Evolutionary conservation across 1,140 invertebrate genomes (phyloP), one percentile per base, ranked within the genome.

Genomic region (Trichonephila clavipes): DNA sequence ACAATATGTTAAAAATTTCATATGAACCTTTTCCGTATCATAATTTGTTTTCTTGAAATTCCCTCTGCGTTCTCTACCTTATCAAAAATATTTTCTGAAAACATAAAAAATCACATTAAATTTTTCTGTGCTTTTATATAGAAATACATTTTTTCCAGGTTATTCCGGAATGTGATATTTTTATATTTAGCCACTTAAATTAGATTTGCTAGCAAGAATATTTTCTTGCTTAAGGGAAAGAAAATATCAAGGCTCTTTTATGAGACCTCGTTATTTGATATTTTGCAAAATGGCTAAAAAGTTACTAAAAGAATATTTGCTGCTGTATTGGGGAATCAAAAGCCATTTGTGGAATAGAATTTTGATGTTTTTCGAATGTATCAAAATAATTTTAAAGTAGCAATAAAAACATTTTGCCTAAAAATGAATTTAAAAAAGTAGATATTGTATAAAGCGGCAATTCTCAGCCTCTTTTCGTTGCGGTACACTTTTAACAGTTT

Each of bases 141-240:
- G 62, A 64, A 64, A 64, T 64, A 64, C 5, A 64, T 64, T 21
- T 64, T 64, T 1, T 64, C 62, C 18, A 0, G 51, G 51, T 34
- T 40, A 77, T 77, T 77, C 40, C 28, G 14, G 72, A 18, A 77
- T 77, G 72, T 77, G 72, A 77, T 77, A 77, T 77, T 77, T 77
- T 28, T 77, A 77, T 77, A 77, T 77, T 77, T 77, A 28, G 72
- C 72, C 28, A 77, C 72, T 77, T 77, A 77, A 40, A 77, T 18
- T 77, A 34, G 72, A 77, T 85, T 85, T 85, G 4, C 2, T 21
- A 58, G 10, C 8, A 24, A 14, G 14, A 85, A 58, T 85, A 85
- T 59, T 24, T 85, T 24, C 16, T 85, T 58, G 44, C 51, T 24
- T 24, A 21, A 18, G 72, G 72, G 10, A 19, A 77, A 40, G 72